These are phyloP conservation scores for Tenthredo notha DNA, from an alignment of 2,888 invertebrate species.

Conservation along the genomic window DNA sequence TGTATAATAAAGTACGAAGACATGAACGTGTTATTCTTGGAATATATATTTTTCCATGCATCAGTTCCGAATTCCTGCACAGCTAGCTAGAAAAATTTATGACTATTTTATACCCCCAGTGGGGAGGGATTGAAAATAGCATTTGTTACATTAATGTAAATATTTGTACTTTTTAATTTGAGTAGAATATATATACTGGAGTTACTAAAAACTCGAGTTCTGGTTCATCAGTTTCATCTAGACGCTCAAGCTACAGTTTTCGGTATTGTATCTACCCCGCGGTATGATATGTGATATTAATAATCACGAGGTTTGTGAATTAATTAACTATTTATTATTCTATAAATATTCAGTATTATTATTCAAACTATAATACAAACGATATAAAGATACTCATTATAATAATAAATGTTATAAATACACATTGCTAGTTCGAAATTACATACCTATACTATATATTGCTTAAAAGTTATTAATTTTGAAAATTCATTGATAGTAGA, in stretches of 20 bases:
- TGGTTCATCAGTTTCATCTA: conserved; percentile 12
- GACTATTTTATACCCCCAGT: conserved; percentile 9
- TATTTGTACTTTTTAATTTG: conserved; percentile 36
- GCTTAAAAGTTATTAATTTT: not conserved
- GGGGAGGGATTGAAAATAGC: conserved; percentile 24
- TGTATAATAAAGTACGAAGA: not conserved
- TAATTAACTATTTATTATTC: not conserved
- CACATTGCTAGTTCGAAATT: not conserved
- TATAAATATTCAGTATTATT: not conserved
- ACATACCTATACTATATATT: not conserved
- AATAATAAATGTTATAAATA: not conserved
- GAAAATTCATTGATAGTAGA: not conserved
- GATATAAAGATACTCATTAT: not conserved
- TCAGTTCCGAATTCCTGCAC: not conserved
- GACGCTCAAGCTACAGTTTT: not conserved
- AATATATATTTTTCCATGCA: not conserved
- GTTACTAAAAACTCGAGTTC: conserved; percentile 24
- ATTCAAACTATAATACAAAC: not conserved
- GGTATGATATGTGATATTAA: conserved; percentile 8
- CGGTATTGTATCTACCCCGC: not conserved
- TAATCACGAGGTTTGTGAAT: not conserved
- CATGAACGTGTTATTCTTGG: not conserved
- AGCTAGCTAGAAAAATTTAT: conserved; percentile 10
- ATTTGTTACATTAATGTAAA: conserved; percentile 22
- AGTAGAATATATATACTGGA: not conserved